These are phyloP conservation scores for Tenualosa ilisha DNA, from an alignment of 2,797 vertebrate species.

Conservation along the genomic window DNA sequence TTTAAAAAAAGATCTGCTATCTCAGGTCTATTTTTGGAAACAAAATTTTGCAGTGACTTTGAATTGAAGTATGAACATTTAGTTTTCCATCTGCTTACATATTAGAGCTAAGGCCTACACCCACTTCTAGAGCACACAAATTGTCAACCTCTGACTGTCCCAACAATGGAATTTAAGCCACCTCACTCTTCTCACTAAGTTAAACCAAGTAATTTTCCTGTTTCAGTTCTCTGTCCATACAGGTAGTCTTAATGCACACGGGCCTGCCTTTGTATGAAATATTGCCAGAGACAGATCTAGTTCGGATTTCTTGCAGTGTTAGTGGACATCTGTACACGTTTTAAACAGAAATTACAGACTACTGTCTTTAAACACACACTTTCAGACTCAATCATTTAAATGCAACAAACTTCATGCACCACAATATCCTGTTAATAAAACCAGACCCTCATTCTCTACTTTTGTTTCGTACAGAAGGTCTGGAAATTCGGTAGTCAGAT, in stretches of 20 bases:
- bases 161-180: not conserved
- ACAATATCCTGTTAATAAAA: too few species aligned
- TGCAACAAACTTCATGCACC: too few species aligned
- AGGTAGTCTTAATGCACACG: not conserved
- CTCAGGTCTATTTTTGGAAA: not conserved
- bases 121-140: not conserved
- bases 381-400: too few species aligned
- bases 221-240: too few species aligned
- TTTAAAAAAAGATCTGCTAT: not conserved
- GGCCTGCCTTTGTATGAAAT: not conserved
- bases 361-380: too few species aligned
- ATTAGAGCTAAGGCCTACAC: not conserved
- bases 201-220: too few species aligned
- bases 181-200: too few species aligned
- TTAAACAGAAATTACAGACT: too few species aligned
- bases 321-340: not conserved
- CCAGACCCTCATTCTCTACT: too few species aligned
- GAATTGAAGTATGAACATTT: not conserved
- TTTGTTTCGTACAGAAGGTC: too few species aligned
- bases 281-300: not conserved
- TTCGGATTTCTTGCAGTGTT: not conserved
- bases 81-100: not conserved
- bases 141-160: not conserved
- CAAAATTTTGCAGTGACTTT: not conserved
- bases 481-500: too few species aligned